These are phyloP conservation scores for Trichonephila clavipes DNA, from an alignment of 1,140 invertebrate species.

Conservation along the genomic window DNA sequence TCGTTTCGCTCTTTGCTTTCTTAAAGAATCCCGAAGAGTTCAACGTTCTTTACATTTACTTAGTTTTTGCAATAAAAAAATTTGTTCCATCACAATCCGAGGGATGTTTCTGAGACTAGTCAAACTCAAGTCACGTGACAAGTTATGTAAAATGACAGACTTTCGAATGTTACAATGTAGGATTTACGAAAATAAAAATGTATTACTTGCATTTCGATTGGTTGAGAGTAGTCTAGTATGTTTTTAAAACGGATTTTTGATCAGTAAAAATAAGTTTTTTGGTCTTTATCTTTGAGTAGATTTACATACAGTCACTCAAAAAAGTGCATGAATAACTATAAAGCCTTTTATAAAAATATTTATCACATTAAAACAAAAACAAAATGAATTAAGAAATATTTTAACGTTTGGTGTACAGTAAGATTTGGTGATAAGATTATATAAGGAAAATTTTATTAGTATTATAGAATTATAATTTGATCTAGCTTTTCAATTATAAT, in stretches of 20 bases:
- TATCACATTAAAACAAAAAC: too few species aligned
- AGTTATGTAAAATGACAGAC: background rate
- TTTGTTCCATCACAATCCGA: background rate
- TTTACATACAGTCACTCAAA: too few species aligned
- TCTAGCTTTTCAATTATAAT: too few species aligned
- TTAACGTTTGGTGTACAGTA: too few species aligned
- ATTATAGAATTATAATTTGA: too few species aligned
- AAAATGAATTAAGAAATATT: too few species aligned
- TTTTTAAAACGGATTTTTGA: background rate
- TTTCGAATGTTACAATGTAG: background rate
- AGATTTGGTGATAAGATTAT: too few species aligned
- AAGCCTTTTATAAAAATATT: too few species aligned
- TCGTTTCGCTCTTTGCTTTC: conserved; percentile 7
- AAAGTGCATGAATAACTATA: too few species aligned
- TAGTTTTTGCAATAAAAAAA: background rate
- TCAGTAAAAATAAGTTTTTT: background rate
- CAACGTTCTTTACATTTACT: background rate
- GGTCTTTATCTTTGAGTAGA: background rate
- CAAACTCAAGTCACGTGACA: background rate
- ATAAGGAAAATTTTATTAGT: too few species aligned
- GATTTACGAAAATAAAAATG: background rate
- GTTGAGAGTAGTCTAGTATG: too few species aligned
- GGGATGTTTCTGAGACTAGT: background rate
- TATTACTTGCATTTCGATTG: background rate
- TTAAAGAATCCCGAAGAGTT: background rate